Percentiles rank a stretch among this genome's conserved stretches.
Conservation (phyloP, 2,113 vertebrate genomes). For the Arvicanthis niloticus region DNA sequence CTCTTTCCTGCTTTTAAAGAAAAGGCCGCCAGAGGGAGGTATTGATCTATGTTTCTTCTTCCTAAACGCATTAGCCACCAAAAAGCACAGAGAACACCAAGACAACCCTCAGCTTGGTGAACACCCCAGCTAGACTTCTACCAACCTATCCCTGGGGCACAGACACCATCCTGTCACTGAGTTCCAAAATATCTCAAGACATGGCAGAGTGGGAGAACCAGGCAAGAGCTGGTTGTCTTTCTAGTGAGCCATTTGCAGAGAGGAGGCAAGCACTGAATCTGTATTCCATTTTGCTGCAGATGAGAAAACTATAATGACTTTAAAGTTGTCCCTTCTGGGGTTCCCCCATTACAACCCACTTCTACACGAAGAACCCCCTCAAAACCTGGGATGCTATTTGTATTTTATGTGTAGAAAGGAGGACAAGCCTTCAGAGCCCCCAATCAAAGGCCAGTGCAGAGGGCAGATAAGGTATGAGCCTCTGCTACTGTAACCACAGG, state of each 20-base stretch:
- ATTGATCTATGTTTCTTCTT: not conserved
- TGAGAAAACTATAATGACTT: not conserved
- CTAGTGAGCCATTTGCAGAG: not conserved
- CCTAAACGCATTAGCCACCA: accelerated
- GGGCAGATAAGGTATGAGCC: not conserved
- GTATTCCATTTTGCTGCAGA: not conserved
- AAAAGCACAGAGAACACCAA: not conserved
- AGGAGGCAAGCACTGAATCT: not conserved
- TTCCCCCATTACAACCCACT: not conserved
- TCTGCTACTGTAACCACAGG: not conserved
- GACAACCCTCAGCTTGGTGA: not conserved
- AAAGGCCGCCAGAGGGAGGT: constrained; percentile 57
- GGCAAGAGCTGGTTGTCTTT: too few relatives aligned
- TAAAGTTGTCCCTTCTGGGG: too few relatives aligned
- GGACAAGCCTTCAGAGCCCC: not conserved
- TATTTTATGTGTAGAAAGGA: not conserved
- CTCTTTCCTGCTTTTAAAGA: not conserved
- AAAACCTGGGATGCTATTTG: not conserved
- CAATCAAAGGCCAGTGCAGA: not conserved
- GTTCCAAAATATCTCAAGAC: not conserved
- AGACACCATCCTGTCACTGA: not conserved
- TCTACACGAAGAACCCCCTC: not conserved
- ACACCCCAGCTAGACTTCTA: not conserved
- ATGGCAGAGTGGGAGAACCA: not conserved
- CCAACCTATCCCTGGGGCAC: not conserved